Conservation (phyloP, 1,140 invertebrate species). For the Campoletis sonorensis region DNA sequence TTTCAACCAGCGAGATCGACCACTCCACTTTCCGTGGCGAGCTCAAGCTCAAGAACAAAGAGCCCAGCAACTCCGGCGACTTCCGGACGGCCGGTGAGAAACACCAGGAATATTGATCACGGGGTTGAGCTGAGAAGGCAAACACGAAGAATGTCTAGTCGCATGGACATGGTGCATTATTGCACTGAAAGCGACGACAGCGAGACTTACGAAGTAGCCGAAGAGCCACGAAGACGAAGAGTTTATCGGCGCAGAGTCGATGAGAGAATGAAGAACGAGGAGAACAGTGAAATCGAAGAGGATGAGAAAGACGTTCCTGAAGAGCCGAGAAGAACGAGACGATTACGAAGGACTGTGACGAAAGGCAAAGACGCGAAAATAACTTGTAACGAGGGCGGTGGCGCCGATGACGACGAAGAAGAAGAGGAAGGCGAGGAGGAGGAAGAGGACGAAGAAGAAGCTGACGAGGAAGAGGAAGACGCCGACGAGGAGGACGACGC, state of each 20-base stretch:
- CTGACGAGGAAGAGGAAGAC: conserved; percentile 43
- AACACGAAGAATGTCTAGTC: conserved; percentile 72
- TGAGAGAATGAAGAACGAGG: conserved; percentile 73
- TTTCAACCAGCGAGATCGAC: conserved; percentile 77
- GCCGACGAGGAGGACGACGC: conserved; percentile 28
- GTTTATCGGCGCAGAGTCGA: conserved; percentile 67
- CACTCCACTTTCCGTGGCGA: conserved; percentile 80
- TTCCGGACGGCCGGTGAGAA: conserved; percentile 65
- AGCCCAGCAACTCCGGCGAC: conserved; percentile 79
- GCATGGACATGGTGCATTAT: conserved; percentile 67
- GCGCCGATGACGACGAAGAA: conserved; percentile 45
- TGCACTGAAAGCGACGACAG: conserved; percentile 76
- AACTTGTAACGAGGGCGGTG: conserved; percentile 67
- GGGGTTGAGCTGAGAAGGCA: conserved; percentile 69
- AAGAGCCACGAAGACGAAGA: conserved; percentile 71
- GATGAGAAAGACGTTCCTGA: conserved; percentile 69
- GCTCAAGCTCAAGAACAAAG: conserved; percentile 80
- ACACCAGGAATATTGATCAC: conserved; percentile 63
- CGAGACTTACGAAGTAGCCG: conserved; percentile 72
- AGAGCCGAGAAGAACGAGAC: conserved; percentile 68
- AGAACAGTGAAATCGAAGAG: conserved; percentile 70
- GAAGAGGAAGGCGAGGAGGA: conserved; percentile 42
- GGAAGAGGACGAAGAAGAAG: conserved; percentile 68
- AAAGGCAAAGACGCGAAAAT: conserved; percentile 69
- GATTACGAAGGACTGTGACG: conserved; percentile 63